These are phyloP conservation scores for Taurulus bubalis DNA, from an alignment of 2,113 vertebrate genomes.

Conservation along the genomic window DNA sequence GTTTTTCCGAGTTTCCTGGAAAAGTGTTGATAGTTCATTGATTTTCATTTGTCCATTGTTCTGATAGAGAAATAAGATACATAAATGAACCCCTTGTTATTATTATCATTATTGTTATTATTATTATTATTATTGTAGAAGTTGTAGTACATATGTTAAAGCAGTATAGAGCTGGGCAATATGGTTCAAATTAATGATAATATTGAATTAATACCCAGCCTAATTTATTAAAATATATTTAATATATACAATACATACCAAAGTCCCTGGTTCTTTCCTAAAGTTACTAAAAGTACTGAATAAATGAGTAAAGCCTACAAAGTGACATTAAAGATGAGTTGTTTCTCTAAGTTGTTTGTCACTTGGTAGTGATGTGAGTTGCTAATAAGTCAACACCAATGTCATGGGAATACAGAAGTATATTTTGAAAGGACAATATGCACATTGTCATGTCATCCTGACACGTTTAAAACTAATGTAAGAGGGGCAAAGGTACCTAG, in stretches of 20 bases:
- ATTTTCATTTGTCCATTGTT: neutral
- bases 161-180: neutral
- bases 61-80: neutral
- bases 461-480: too few species aligned
- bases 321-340: conserved; percentile 3
- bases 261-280: neutral
- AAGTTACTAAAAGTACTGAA: neutral
- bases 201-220: neutral
- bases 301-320: neutral
- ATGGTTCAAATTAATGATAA: neutral
- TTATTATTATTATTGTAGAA: neutral
- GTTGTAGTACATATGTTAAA: neutral
- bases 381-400: too few species aligned
- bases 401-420: too few species aligned
- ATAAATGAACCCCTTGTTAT: neutral
- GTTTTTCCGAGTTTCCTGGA: neutral
- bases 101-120: neutral
- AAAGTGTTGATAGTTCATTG: conserved; percentile 10
- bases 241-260: neutral
- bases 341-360: neutral
- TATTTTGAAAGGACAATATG: too few species aligned
- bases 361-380: too few species aligned
- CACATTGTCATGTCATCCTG: too few species aligned
- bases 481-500: too few species aligned
- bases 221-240: too few species aligned